Conservation (phyloP, 2,113 vertebrate species). For the Psittacara wagleri region DNA sequence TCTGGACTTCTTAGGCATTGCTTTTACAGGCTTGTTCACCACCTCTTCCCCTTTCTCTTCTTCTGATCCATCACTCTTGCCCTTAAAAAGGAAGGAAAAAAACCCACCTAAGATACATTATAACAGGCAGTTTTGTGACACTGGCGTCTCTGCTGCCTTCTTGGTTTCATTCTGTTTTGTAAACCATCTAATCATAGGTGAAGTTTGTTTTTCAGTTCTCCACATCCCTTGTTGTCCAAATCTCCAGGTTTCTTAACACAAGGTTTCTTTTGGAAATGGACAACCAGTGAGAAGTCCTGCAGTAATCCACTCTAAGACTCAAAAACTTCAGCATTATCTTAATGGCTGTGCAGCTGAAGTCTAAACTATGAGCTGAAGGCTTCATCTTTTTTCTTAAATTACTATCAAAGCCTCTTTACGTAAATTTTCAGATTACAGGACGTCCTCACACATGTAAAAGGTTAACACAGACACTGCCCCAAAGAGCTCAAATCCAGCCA, state of each 20-base stretch:
- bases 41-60: conserved; percentile 28
- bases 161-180: neutral
- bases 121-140: neutral
- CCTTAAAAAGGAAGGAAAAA: conserved; percentile 18
- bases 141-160: neutral
- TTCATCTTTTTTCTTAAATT: neutral
- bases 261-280: neutral
- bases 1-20: conserved; percentile 84
- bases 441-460: neutral
- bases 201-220: neutral
- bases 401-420: neutral
- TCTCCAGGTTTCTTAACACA: neutral
- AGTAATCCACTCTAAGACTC: neutral
- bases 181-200: neutral
- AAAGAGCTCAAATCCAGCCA: neutral
- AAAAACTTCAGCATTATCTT: neutral
- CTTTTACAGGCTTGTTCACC: conserved; percentile 19
- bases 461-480: neutral
- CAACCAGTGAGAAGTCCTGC: neutral
- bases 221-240: neutral
- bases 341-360: neutral
- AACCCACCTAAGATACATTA: neutral
- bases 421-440: neutral
- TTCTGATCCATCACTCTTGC: neutral
- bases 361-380: neutral